Conservation (phyloP, 2,113 vertebrate genomes). For the Melospiza georgiana region DNA sequence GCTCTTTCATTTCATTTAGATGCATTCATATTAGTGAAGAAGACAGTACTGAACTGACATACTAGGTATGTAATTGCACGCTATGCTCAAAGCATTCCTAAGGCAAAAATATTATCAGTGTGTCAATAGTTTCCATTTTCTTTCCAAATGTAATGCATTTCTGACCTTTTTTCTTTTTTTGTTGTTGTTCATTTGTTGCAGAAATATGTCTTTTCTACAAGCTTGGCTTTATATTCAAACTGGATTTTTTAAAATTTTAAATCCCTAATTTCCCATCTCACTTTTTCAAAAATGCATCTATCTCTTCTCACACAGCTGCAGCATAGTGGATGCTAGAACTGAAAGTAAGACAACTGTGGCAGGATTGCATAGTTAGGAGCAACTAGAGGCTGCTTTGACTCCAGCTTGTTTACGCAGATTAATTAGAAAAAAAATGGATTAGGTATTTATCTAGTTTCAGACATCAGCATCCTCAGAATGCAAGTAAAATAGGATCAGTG, state of each 20-base stretch:
- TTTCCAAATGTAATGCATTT: not conserved
- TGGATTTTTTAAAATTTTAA: constrained; percentile 30
- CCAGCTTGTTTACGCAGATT: not conserved
- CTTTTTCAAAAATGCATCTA: not conserved
- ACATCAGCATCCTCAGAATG: not conserved
- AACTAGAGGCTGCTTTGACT: not conserved
- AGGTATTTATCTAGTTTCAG: not conserved
- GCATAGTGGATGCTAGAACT: not conserved
- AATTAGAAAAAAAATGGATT: not conserved
- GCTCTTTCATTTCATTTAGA: not conserved
- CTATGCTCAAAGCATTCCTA: not conserved
- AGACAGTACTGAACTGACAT: not conserved
- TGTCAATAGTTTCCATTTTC: constrained; percentile 40
- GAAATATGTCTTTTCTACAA: not conserved
- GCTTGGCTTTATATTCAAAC: not conserved
- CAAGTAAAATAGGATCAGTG: not conserved
- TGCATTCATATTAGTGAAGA: not conserved
- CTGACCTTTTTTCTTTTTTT: not conserved
- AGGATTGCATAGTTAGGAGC: not conserved
- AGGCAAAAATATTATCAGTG: not conserved
- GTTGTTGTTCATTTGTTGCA: not conserved
- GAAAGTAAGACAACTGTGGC: not conserved
- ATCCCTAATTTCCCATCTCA: not conserved
- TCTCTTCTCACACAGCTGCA: not conserved
- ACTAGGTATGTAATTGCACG: not conserved